Conservation (phyloP, 2,797 vertebrate species). For the Calcarius lapponicus region DNA sequence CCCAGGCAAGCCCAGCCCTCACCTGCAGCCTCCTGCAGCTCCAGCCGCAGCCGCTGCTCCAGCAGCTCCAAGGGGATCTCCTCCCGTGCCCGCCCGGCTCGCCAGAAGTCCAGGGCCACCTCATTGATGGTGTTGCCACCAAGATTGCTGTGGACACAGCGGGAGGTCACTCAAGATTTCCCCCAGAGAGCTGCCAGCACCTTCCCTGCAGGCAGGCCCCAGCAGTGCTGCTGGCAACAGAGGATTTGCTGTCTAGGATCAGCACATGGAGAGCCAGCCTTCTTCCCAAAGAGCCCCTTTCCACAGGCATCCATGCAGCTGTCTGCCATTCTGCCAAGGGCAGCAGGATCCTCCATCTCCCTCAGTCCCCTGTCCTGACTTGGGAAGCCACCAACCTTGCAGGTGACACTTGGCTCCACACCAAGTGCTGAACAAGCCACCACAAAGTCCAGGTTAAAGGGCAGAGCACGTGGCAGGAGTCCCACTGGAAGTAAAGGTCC, state of each 20-base stretch:
- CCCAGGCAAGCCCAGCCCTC: rapidly evolving
- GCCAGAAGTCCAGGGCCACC: constrained; percentile 88
- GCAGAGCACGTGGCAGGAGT: neutral
- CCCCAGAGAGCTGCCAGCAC: neutral
- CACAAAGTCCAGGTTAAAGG: neutral
- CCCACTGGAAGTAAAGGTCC: neutral
- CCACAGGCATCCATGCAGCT: neutral
- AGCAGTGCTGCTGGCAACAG: rapidly evolving
- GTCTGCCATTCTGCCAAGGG: neutral
- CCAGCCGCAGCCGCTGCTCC: constrained; percentile 81
- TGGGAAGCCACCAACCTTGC: rapidly evolving
- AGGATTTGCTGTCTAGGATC: neutral
- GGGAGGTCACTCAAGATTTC: neutral
- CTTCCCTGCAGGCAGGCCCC: neutral
- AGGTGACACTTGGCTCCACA: neutral
- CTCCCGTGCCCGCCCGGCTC: constrained; percentile 86
- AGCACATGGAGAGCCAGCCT: neutral
- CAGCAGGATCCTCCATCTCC: neutral
- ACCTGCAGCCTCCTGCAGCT: constrained; percentile 87
- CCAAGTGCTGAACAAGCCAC: neutral
- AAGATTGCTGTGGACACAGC: constrained; percentile 81
- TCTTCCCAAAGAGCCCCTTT: neutral
- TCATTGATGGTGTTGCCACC: constrained; percentile 89
- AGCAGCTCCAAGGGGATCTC: constrained; percentile 90
- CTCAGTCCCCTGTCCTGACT: neutral